Base-by-base conservation (phyloP, 1,140 invertebrate species). In the Paracyclopina nana region DNA sequence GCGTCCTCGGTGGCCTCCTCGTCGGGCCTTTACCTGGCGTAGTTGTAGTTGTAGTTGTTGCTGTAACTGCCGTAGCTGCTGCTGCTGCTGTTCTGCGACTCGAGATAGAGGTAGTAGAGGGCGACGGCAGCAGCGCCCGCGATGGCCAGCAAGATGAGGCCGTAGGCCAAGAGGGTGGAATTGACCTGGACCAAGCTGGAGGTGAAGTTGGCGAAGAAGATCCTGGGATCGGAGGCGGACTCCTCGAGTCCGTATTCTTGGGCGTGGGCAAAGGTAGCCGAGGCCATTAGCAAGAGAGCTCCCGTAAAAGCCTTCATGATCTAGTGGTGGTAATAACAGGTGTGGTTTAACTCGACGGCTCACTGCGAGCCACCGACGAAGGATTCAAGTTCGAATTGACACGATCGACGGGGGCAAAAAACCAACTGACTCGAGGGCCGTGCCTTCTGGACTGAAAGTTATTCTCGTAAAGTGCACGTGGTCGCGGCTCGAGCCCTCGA, bases 161-260 rank as follows among this genome's bases (percentile, higher is more conserved):
- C 50, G 27, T 52, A 52, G 24, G 50, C 40, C 18, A 52, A 38
- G 41, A 52, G 31, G 12, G 50, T 52, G 18, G 50, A 12, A 38
- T 52, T 52, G 11, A 52, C 50, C 28, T 52, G 50, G 14, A 52
- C 26, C 26, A 52, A 40, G 24, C 50, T 44, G 27, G 50, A 52
- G 11, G 50, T 52, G 40, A 52, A 52, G 31, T 52, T 52, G 18
- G 28, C 50, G 43, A 52, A 52, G 38, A 52, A 52, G 6, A 52
- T 28, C 24, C 50, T 43, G 26, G 50, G 38, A 26, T 52, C 50
- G 6, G 34, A 16, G 16, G 16, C 46, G 27, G 25, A 12, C n/a
- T 45, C 43, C 16, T n/a, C n/a, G n/a, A n/a, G n/a, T n/a, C n/a
- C n/a, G n/a, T n/a, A n/a, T n/a, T n/a, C n/a, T n/a, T n/a, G n/a